These are phyloP conservation scores for Penaeus indicus DNA, from an alignment of 1,140 invertebrate species.

Conservation along the genomic window DNA sequence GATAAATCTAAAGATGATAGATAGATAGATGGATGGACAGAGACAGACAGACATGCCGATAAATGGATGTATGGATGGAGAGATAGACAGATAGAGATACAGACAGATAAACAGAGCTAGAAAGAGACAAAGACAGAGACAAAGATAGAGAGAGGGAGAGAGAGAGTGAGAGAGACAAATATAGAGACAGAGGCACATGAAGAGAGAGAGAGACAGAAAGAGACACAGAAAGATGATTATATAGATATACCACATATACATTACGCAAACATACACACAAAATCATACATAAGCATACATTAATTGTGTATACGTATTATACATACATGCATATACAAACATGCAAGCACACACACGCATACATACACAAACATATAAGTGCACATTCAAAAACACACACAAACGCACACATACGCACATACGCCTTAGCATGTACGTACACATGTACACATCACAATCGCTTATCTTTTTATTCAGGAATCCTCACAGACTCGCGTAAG, in stretches of 20 bases:
- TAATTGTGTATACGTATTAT: slow-evolving; percentile 14
- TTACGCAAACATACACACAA: not conserved
- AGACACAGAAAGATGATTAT: not conserved
- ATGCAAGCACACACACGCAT: not conserved
- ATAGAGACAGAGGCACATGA: no score
- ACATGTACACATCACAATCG: no score
- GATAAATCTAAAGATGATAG: not conserved
- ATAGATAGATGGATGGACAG: slow-evolving; percentile 23
- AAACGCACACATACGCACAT: not conserved
- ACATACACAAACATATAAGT: not conserved
- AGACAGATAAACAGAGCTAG: slow-evolving; percentile 2
- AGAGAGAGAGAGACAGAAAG: no score
- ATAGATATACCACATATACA: not conserved
- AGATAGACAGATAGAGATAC: slow-evolving; percentile 3
- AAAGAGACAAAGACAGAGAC: no score
- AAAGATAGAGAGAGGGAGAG: no score
- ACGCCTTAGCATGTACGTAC: no score
- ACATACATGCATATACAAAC: not conserved
- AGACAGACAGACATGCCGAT: not conserved
- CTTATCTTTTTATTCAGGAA: no score
- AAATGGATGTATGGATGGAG: not conserved
- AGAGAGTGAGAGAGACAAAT: no score
- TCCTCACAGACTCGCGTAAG: no score
- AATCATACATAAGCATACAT: not conserved
- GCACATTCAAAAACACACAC: not conserved